phyloP scores from a whole-genome alignment of 35 echinoderm and acorn worm genomes.

The Stichopus chloronotus region DNA sequence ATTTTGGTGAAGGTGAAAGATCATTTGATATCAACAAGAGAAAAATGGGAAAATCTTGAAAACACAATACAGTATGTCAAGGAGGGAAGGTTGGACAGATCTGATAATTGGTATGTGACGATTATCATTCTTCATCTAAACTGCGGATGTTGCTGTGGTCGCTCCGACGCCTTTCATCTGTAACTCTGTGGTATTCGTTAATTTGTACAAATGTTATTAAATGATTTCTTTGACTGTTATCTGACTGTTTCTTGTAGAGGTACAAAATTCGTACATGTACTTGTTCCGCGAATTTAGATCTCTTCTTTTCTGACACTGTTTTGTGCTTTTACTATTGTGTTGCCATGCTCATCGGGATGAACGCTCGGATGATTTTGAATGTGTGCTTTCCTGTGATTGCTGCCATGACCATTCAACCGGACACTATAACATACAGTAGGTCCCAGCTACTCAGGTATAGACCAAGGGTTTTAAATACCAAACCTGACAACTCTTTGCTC shows the following conservation, averaged over 20 bases:
- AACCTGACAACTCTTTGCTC: not conserved
- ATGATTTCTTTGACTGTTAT: too few species aligned
- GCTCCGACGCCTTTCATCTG: not conserved
- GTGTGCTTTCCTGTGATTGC: not conserved
- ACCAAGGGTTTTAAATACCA: too few species aligned
- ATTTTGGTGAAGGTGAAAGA: too few species aligned
- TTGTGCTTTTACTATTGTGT: not conserved
- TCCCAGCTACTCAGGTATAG: not conserved
- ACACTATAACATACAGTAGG: not conserved
- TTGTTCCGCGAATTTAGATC: not conserved
- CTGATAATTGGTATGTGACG: not conserved
- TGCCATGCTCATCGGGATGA: not conserved
- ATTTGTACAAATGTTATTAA: not conserved
- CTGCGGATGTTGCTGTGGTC: not conserved
- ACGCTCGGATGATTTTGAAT: not conserved
- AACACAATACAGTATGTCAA: too few species aligned
- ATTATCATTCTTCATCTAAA: slow-evolving; percentile 1
- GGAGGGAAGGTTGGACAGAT: too few species aligned
- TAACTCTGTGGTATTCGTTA: not conserved
- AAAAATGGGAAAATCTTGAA: too few species aligned
- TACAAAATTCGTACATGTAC: too few species aligned
- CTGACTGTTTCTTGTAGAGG: too few species aligned
- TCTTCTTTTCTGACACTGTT: not conserved
- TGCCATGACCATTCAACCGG: not conserved
- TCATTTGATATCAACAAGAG: too few species aligned